Conservation (phyloP, 2,888 invertebrate species). For the Chrysopilus asiliformis region DNA sequence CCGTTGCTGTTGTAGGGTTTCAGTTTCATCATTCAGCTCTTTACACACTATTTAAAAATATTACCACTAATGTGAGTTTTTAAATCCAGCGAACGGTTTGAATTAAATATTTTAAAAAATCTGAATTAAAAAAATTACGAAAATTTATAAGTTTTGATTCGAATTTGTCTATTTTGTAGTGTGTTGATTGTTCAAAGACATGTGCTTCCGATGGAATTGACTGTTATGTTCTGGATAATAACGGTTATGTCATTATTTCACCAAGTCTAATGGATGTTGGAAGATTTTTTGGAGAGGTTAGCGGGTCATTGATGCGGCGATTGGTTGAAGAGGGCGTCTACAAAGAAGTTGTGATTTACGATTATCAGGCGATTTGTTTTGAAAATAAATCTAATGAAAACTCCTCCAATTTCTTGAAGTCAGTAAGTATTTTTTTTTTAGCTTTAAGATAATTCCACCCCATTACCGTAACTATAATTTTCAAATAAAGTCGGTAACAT, state of each 20-base stretch:
- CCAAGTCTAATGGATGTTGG: slow-evolving; percentile 62
- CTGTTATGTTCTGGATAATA: slow-evolving; percentile 79
- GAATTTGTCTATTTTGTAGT: slow-evolving; percentile 12
- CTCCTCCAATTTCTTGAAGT: slow-evolving; percentile 43
- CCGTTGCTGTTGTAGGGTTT: slow-evolving; percentile 58
- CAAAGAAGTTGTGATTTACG: slow-evolving; percentile 58
- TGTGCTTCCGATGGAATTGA: slow-evolving; percentile 54
- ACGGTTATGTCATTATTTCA: slow-evolving; percentile 75
- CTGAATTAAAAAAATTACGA: too few species aligned
- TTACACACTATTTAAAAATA: slow-evolving; percentile 62
- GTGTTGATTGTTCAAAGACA: slow-evolving; percentile 37
- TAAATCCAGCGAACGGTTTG: not conserved
- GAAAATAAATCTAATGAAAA: slow-evolving; percentile 50
- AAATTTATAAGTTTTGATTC: too few species aligned
- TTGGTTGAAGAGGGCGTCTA: slow-evolving; percentile 63
- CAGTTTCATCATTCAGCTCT: slow-evolving; percentile 72
- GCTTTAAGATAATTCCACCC: not conserved
- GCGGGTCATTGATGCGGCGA: slow-evolving; percentile 61
- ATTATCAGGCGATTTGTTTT: slow-evolving; percentile 85
- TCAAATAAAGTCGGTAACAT: too few species aligned
- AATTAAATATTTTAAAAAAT: not conserved
- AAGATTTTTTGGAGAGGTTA: slow-evolving; percentile 74
- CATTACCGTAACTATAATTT: not conserved
- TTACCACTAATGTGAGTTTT: slow-evolving; percentile 54
- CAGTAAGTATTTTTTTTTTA: slow-evolving; percentile 36